Percentiles rank a stretch among this genome's conserved stretches.
Conservation (phyloP, 2,113 vertebrate genomes). For the Eolophus roseicapilla region DNA sequence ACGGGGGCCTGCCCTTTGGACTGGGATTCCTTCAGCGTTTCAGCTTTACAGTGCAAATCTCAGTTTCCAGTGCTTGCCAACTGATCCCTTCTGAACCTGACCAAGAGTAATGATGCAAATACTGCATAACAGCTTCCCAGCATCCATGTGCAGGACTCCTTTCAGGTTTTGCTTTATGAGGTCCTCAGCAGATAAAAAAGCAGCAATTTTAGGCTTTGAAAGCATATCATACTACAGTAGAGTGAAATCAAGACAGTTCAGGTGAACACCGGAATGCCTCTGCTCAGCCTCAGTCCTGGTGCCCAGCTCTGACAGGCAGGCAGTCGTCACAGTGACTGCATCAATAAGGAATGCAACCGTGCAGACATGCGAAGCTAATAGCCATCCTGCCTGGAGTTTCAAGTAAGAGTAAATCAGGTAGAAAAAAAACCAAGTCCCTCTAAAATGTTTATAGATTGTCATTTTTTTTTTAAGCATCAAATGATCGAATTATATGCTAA, state of each 20-base stretch:
- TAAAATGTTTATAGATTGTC: not conserved
- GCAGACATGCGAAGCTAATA: not conserved
- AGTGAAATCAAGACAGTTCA: not conserved
- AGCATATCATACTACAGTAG: fast-evolving
- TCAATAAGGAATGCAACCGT: not conserved
- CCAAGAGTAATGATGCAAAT: not conserved
- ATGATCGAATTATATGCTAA: not conserved
- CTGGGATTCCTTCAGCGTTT: not conserved
- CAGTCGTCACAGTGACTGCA: not conserved
- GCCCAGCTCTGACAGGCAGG: not conserved
- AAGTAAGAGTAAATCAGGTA: not conserved
- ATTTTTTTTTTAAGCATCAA: not conserved
- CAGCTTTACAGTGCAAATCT: not conserved
- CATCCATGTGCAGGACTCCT: not conserved
- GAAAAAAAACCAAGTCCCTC: not conserved
- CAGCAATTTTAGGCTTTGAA: not conserved
- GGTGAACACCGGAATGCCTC: not conserved
- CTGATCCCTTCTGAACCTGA: not conserved
- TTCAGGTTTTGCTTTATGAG: not conserved
- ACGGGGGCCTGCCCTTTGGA: not conserved
- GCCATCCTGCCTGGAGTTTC: not conserved
- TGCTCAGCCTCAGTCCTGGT: not conserved
- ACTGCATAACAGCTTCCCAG: not conserved
- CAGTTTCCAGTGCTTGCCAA: not conserved
- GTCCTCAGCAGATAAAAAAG: constrained; percentile 21